These are phyloP conservation scores for Drosophila mauritiana DNA, from an alignment of 1,140 invertebrate species.

Conservation along the genomic window DNA sequence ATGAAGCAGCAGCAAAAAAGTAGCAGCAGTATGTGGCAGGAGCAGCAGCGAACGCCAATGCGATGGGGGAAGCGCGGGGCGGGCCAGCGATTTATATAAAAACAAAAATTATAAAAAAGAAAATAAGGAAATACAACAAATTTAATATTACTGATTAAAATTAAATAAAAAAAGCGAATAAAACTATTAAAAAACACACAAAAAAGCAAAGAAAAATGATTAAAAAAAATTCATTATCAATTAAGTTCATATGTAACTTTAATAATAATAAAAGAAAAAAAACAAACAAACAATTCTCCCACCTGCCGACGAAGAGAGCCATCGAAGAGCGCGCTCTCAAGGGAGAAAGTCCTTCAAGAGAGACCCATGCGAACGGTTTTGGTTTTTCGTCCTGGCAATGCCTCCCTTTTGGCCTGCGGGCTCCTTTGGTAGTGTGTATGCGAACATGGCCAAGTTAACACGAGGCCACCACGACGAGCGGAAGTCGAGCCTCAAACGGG, in stretches of 20 bases:
- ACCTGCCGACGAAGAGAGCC: slow-evolving; percentile 54
- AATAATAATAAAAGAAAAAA: slow-evolving; percentile 77
- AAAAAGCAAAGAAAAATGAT: slow-evolving; percentile 41
- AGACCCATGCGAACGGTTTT: background rate
- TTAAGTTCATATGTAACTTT: slow-evolving; percentile 83
- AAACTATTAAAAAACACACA: slow-evolving; percentile 66
- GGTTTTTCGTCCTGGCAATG: slow-evolving; percentile 34
- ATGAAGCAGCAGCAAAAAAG: slow-evolving; percentile 14
- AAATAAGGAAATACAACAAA: slow-evolving; percentile 59
- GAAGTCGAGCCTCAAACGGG: slow-evolving; percentile 41
- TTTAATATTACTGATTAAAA: slow-evolving; percentile 82
- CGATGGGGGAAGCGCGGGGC: slow-evolving; percentile 46
- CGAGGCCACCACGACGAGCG: slow-evolving; percentile 29
- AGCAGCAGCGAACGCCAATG: slow-evolving; percentile 19
- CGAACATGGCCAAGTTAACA: slow-evolving; percentile 58
- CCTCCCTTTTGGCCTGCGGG: slow-evolving; percentile 31
- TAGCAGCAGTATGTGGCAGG: slow-evolving; percentile 11
- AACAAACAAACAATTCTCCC: slow-evolving; percentile 38
- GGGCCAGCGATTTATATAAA: slow-evolving; percentile 69
- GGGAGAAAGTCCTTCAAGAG: slow-evolving; percentile 30
- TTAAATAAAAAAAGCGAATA: slow-evolving; percentile 67
- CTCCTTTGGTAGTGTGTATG: slow-evolving; percentile 43
- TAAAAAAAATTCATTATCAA: slow-evolving; percentile 76
- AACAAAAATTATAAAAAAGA: slow-evolving; percentile 53
- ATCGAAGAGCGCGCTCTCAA: slow-evolving; percentile 1